Evolutionary conservation across 2,888 invertebrate genomes (phyloP).

Genomic region (Halictus ligatus): DNA sequence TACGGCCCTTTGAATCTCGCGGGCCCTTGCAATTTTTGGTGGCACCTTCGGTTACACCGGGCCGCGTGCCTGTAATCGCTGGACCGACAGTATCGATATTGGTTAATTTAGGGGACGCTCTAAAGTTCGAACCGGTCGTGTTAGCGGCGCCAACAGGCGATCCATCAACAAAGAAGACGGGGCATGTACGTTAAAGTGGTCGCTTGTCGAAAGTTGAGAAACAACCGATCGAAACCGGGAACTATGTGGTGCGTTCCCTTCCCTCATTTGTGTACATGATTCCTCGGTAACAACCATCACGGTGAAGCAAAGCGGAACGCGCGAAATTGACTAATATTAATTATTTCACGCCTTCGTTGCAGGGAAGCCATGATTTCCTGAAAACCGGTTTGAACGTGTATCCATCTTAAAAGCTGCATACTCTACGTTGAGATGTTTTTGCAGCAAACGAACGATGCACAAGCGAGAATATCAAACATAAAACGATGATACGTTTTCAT

Average conservation of each 20-base stretch:
- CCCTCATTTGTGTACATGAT: background rate
- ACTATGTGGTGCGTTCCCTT: background rate
- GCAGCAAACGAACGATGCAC: background rate
- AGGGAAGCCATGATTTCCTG: background rate
- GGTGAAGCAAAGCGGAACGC: background rate
- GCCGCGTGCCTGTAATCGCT: background rate
- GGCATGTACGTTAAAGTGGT: background rate
- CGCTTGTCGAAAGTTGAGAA: background rate
- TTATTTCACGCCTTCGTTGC: background rate
- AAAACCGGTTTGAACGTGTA: background rate
- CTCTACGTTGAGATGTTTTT: background rate
- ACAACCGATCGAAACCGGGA: background rate
- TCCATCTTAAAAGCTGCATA: background rate
- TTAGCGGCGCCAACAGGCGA: background rate
- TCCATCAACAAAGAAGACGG: background rate
- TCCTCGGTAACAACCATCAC: background rate
- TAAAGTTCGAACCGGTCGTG: background rate
- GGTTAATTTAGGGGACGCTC: background rate
- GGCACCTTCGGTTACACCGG: background rate
- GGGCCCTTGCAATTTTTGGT: slow-evolving; percentile 15
- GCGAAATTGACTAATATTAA: background rate
- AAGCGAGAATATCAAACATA: background rate
- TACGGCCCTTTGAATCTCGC: slow-evolving; percentile 11
- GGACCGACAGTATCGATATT: background rate
- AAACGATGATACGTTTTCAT: background rate